Conservation (phyloP, 2,797 vertebrate species). For the Dendrocincla tyrannina region DNA sequence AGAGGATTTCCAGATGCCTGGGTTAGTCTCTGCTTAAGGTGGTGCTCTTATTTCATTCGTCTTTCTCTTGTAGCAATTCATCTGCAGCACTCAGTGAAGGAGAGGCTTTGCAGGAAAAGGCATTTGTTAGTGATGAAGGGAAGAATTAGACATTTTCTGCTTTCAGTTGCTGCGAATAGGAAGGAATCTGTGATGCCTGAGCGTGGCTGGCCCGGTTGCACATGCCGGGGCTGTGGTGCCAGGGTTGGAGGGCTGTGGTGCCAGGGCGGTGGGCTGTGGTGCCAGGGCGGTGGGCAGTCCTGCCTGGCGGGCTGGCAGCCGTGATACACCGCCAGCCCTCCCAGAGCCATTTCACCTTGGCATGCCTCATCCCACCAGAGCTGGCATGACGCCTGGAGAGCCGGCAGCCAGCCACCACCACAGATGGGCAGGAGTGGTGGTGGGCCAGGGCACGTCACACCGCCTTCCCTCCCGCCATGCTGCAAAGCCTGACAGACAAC, state of each 20-base stretch:
- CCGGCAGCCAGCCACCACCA: neutral
- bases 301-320: neutral
- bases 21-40: neutral
- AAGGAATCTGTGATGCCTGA: neutral
- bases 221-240: fast-evolving
- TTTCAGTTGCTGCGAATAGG: neutral
- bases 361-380: fast-evolving
- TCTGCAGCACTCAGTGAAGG: neutral
- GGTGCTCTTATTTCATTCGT: neutral
- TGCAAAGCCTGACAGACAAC: neutral
- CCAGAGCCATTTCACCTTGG: fast-evolving
- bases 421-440: neutral
- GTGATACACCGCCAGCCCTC: fast-evolving
- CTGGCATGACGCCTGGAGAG: neutral
- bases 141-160: neutral
- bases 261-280: neutral
- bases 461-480: fast-evolving
- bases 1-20: neutral
- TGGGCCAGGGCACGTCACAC: neutral
- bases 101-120: neutral
- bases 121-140: neutral
- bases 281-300: neutral
- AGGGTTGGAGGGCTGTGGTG: fast-evolving
- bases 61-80: neutral
- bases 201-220: fast-evolving